Percentiles rank a stretch among this genome's conserved stretches.
phyloP scores from a whole-genome alignment of 2,797 vertebrate species.

The Propithecus deckenii region DNA sequence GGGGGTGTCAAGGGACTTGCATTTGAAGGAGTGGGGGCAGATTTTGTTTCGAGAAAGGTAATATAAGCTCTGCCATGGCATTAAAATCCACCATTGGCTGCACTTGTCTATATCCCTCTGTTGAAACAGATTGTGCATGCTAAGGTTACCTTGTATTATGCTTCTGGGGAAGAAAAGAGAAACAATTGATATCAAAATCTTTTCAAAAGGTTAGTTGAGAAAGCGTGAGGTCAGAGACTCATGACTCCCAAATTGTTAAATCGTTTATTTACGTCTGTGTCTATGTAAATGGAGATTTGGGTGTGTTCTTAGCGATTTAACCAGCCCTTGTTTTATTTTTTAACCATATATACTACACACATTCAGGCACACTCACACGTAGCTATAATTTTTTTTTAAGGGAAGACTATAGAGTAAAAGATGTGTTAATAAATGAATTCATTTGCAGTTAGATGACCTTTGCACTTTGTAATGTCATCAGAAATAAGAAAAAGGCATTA shows the following conservation, averaged over 20 bases:
- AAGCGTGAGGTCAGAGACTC: conserved; percentile 89
- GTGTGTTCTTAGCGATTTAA: conserved; percentile 25
- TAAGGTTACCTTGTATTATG: conserved; percentile 92
- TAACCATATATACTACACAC: background rate
- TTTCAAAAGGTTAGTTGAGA: conserved; percentile 84
- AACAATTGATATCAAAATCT: conserved; percentile 94
- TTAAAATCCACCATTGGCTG: conserved; percentile 91
- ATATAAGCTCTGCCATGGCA: conserved; percentile 93
- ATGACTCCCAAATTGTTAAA: conserved; percentile 89
- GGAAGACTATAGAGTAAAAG: conserved; percentile 28
- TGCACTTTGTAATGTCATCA: conserved; percentile 65
- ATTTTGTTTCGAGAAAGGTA: conserved; percentile 92
- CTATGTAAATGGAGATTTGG: conserved; percentile 77
- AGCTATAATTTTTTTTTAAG: conserved; percentile 56
- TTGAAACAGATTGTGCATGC: conserved; percentile 89
- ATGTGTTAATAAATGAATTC: conserved; percentile 43
- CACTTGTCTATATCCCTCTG: conserved; percentile 87
- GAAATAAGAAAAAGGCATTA: conserved; percentile 45
- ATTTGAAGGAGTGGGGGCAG: conserved; percentile 79
- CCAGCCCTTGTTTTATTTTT: conserved; percentile 30
- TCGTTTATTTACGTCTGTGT: conserved; percentile 82
- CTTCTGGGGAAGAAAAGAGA: conserved; percentile 90
- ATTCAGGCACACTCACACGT: background rate
- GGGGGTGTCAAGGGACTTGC: conserved; percentile 82
- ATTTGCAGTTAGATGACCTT: conserved; percentile 46